phyloP scores from a whole-genome alignment of 2,113 vertebrate species.

The Mus pahari region DNA sequence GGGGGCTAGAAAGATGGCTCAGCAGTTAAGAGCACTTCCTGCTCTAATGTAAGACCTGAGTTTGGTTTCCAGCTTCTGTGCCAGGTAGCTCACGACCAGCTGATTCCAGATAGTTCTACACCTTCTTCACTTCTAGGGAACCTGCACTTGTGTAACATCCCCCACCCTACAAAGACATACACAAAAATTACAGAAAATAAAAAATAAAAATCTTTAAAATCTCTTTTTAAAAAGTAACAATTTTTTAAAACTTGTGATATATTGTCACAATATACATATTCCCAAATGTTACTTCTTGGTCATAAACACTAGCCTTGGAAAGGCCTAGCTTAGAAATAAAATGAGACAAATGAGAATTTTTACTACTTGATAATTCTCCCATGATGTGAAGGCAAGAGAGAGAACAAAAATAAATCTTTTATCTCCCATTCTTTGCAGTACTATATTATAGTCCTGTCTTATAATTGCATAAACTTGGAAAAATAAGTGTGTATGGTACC shows the following conservation, averaged over 20 bases:
- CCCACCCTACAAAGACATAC: not conserved
- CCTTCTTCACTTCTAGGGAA: not conserved
- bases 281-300: not conserved
- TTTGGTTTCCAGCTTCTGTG: not conserved
- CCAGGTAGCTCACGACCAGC: not conserved
- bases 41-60: not conserved
- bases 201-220: not conserved
- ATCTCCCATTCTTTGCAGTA: not conserved
- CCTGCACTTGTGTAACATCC: not conserved
- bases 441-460: not conserved
- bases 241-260: not conserved
- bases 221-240: not conserved
- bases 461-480: slow-evolving; percentile 29
- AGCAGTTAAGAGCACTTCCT: not conserved
- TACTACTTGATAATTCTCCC: slow-evolving; percentile 27
- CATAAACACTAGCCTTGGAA: slow-evolving; percentile 38
- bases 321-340: slow-evolving; percentile 34
- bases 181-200: not conserved
- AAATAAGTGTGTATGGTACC: not conserved
- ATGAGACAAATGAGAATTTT: slow-evolving; percentile 38
- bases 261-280: not conserved
- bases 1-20: not conserved
- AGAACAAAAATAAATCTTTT: not conserved
- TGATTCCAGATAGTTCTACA: too few species aligned
- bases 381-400: not conserved